Base-by-base conservation (phyloP, 1,140 invertebrate species). In the Aphidius gifuensis region DNA sequence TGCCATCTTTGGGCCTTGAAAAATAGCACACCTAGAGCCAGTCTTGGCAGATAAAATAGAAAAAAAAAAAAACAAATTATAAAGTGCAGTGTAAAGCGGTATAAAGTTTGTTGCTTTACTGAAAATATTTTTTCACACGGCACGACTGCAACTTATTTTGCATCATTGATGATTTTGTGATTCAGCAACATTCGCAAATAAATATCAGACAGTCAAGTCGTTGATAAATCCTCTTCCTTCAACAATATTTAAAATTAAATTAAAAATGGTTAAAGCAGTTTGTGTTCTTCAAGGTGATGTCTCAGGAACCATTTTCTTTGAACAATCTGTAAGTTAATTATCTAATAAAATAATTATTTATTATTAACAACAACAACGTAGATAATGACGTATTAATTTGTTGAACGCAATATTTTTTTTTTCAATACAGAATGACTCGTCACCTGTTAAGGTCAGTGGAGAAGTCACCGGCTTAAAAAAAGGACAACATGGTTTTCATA, bases 401-500 rank as follows among this genome's bases (percentile, higher is more conserved):
- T 53, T 53, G 1, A 38, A 53, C 5, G 7, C 7, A 58, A 55
- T 23, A 56, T 44, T 38, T 55, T 43, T 40, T 11, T 60, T 47
- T 40, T 23, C n/a, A 49, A 21, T 66, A 39, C 57, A 88, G 85
- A 71, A 74, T 58, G 76, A 74, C 39, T 78, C 77, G 42, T 69
- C 73, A 38, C 80, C 85, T 2, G 88, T 92, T 4, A 83, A 83
- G 65, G 83, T 94, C 11, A 86, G 83, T 32, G 92, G 92, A 11
- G 84, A 91, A 76, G 80, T 94, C 9, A 81, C 70, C 32, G 91
- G 91, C 6, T 76, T 94, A 46, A 74, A 81, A 9, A 80, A 86
- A 69, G 91, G 91, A 9, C 69, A 84, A 38, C 93, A 96, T 77
- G 96, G 97, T 42, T 99, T 99, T 82, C 97, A 99, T 77, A 87